Evolutionary conservation across 2,888 invertebrate genomes (phyloP), one percentile per base, ranked within the genome.

Genomic region (Oxycera nigricornis): DNA sequence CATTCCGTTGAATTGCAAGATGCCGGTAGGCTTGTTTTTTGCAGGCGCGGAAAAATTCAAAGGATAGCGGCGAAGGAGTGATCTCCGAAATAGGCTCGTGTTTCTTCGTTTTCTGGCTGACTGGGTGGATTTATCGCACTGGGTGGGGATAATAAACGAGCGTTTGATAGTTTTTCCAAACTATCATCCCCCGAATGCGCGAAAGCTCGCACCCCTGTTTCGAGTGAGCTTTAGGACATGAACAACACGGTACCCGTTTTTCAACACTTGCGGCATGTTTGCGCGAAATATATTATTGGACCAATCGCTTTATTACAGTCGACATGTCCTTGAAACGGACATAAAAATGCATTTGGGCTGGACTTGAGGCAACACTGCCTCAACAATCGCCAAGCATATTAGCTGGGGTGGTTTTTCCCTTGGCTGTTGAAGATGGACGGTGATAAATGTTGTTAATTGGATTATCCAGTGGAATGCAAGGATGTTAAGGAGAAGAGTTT

Each of bases 221-320:
- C 55, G 26, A n/a, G 35, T 1, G 24, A 65, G 65, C 65, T 65
- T 65, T 24, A 7, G 9, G 72, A 35, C 20, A 20, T 24, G 24
- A 14, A 3, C 28, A 22, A 22, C 35, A 50, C 14, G 7, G 11
- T 59, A 31, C 57, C 35, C 52, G 31, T 31, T 31, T 61, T 61
- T 31, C 31, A 6, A 61, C 31, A 41, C 22, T 11, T 22, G 46
- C 22, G 74, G 75, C 76, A 76, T 78, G 77, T 78, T 77, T 78
- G 77, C 76, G 76, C 74, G 77, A 74, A 75, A 77, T 50, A 74
- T 74, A 62, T 74, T 78, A 75, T 78, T 74, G 78, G 79, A n/a
- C 79, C 79, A 79, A 79, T 79, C 79, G 77, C 78, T 79, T 78
- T 73, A 78, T 77, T 78, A 79, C 78, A 75, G 73, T 74, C 77